Conservation (phyloP, 2,888 invertebrate genomes). For the Drosophila tanythrix region DNA sequence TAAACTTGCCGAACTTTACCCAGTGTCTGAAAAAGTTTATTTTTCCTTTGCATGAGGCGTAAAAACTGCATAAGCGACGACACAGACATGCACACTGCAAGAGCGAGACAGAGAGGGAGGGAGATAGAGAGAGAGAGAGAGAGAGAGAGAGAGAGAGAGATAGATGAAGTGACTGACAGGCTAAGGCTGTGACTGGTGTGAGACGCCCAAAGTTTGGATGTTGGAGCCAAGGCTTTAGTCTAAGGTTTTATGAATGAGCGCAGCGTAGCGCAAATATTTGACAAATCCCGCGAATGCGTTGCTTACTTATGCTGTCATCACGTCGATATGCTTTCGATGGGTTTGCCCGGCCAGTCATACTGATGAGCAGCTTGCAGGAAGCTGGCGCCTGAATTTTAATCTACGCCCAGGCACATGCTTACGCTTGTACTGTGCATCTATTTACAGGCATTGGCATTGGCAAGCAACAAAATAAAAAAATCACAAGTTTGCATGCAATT, state of each 20-base stretch:
- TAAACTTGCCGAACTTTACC: slow-evolving; percentile 79
- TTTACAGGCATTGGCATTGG: slow-evolving; percentile 31
- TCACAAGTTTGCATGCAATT: slow-evolving; percentile 63
- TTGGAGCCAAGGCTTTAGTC: slow-evolving; percentile 45
- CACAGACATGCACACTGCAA: slow-evolving; percentile 2
- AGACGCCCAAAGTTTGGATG: slow-evolving; percentile 11
- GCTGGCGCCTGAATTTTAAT: slow-evolving; percentile 18
- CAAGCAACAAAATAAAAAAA: slow-evolving; percentile 1
- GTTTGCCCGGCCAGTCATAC: slow-evolving; percentile 53
- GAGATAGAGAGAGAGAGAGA: slow-evolving; percentile 9
- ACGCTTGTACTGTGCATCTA: slow-evolving; percentile 9
- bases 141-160: slow-evolving; percentile 9
- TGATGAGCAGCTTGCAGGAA: slow-evolving; percentile 50
- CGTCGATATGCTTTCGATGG: slow-evolving; percentile 51
- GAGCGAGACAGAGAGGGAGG: not conserved
- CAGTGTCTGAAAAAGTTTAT: slow-evolving; percentile 66
- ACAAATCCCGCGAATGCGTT: slow-evolving; percentile 78
- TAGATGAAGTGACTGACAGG: slow-evolving; percentile 27
- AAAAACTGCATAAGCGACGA: slow-evolving; percentile 55
- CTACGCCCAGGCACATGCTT: not conserved
- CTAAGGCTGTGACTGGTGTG: slow-evolving; percentile 31
- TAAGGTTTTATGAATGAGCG: slow-evolving; percentile 69
- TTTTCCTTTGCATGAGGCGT: slow-evolving; percentile 60
- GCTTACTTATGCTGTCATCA: slow-evolving; percentile 76
- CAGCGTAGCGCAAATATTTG: slow-evolving; percentile 78